phyloP scores from a whole-genome alignment of 2,113 vertebrate species.

The Dicaeum eximium region DNA sequence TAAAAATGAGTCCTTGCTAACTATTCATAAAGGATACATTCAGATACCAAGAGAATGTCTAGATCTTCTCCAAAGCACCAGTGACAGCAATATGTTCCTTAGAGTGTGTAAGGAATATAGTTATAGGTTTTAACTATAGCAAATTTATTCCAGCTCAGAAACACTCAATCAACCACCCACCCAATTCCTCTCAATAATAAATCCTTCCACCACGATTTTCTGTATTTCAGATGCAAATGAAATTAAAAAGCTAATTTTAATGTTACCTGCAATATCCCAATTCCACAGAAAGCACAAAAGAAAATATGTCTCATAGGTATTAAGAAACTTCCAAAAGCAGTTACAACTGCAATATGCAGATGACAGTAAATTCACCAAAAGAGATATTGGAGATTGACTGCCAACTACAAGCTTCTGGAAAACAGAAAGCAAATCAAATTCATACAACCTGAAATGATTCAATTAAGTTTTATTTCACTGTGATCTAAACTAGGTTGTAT shows the following conservation, averaged over 20 bases:
- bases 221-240: background rate
- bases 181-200: background rate
- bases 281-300: background rate
- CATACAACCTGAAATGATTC: background rate
- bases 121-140: background rate
- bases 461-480: background rate
- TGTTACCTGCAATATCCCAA: background rate
- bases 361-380: background rate
- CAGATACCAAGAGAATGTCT: background rate
- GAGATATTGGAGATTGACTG: background rate
- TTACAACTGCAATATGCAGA: background rate
- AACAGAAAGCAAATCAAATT: background rate
- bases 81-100: background rate
- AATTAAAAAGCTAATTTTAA: background rate
- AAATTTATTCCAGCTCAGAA: background rate
- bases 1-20: background rate
- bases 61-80: background rate
- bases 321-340: background rate
- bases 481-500: background rate
- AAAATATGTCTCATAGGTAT: background rate
- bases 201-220: background rate
- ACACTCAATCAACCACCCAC: rapidly evolving
- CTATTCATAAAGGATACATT: background rate
- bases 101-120: background rate
- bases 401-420: background rate